Base-by-base conservation (phyloP, 2,888 invertebrate species). In the Eristalis arbustorum region DNA sequence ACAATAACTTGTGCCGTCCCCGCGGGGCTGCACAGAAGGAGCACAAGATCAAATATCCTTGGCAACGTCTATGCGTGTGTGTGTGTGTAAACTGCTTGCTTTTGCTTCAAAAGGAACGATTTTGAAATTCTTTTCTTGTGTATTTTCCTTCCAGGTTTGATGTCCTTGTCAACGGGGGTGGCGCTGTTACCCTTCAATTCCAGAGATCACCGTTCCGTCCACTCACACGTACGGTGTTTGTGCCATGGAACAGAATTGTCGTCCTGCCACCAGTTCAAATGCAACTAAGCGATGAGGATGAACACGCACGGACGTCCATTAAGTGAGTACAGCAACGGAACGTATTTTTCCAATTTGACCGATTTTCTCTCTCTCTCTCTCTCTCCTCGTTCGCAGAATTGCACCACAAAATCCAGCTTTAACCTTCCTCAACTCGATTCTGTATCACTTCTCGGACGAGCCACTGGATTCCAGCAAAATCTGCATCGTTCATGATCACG, bases 141-240 rank as follows among this genome's bases (percentile, higher is more conserved):
- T 37, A 31, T 23, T 62, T 63, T 56, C 66, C 37, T 42, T 34
- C 88, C 92, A 98, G 98, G 96, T 99, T 99, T 94, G 99, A 99
- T 94, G 97, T 99, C 81, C 94, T 99, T 91, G 99, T 99, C 85
- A 99, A 99, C 93, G 99, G 99, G 18, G 99, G 99, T 66, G 98
- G 98, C 40, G 98, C 98, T 1, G 98, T 99, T 78, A 98, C 98
- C 23, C 94, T 99, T 89, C 98, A 98, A 93, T 98, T 99, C 94
- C 98, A 98, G 92, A 95, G 99, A 83, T 97, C 97, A 77, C 99
- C 99, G 31, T 99, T 98, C 94, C 95, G 96, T 91, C 96, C 97
- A 0, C 94, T 97, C 81, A 96, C 97, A 88, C 95, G 96, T 91
- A 98, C 98, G 3, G 97, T 98, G 83, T 98, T 97, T 93, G 98